Conservation (phyloP, 2,888 invertebrate genomes). For the Spisula solida region DNA sequence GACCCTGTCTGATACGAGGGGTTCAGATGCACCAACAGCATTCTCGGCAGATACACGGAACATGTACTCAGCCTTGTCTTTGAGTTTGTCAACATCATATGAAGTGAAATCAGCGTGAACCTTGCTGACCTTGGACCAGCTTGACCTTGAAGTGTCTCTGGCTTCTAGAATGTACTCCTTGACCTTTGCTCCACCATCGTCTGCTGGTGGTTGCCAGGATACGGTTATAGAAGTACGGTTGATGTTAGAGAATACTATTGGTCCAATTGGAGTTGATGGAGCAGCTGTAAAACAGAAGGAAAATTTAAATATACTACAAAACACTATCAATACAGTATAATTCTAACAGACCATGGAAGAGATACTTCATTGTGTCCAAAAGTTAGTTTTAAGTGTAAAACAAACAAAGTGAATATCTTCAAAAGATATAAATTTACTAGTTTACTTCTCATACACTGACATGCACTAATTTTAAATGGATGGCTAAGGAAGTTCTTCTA, state of each 20-base stretch:
- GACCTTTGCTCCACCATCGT: slow-evolving; percentile 94
- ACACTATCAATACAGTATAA: background rate
- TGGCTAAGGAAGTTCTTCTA: too few species aligned
- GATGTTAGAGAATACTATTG: slow-evolving; percentile 82
- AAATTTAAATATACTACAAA: background rate
- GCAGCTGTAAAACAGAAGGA: slow-evolving; percentile 68
- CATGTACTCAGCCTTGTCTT: slow-evolving; percentile 88
- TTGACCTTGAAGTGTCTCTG: slow-evolving; percentile 86
- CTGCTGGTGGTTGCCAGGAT: slow-evolving; percentile 91
- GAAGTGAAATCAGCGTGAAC: slow-evolving; percentile 90
- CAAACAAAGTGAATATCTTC: too few species aligned
- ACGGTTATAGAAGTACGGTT: slow-evolving; percentile 81
- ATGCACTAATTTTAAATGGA: too few species aligned
- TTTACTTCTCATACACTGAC: too few species aligned
- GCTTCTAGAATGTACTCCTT: slow-evolving; percentile 86
- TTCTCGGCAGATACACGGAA: slow-evolving; percentile 87
- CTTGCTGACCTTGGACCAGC: slow-evolving; percentile 94
- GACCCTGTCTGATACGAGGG: slow-evolving; percentile 80
- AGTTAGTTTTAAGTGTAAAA: too few species aligned
- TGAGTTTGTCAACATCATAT: slow-evolving; percentile 83
- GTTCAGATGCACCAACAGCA: slow-evolving; percentile 82
- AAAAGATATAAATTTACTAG: too few species aligned
- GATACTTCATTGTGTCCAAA: too few species aligned
- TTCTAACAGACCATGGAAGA: background rate
- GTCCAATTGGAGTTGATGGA: slow-evolving; percentile 83